Conservation (phyloP, 2,113 vertebrate species). For the Limnothrissa miodon region DNA sequence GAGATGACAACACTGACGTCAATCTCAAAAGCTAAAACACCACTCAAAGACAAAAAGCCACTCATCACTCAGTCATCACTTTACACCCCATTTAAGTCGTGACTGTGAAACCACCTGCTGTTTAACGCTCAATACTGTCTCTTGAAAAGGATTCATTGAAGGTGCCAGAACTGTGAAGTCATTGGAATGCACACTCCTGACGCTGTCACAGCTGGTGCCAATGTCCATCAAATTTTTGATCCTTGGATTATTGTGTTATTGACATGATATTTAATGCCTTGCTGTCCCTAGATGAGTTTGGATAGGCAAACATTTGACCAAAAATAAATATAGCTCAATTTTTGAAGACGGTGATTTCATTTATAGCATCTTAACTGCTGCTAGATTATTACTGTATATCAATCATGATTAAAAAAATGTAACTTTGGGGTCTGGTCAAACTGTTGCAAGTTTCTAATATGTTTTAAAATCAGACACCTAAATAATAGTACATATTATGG, state of each 20-base stretch:
- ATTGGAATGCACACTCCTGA: not conserved
- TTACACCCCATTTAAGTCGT: not conserved
- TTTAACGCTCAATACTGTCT: not conserved
- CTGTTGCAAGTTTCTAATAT: too few relatives aligned
- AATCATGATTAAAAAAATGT: not conserved
- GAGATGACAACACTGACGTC: not conserved
- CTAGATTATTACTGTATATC: not conserved
- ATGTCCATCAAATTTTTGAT: not conserved
- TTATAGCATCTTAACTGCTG: not conserved
- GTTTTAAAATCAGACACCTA: not conserved
- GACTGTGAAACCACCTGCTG: not conserved
- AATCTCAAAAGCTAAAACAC: not conserved
- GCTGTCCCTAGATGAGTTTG: not conserved
- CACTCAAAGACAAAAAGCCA: not conserved
- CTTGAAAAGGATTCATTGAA: not conserved
- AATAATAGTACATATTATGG: not conserved
- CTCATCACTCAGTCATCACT: too few relatives aligned
- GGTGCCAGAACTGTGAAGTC: not conserved
- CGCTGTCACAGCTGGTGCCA: not conserved
- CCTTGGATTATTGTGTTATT: not conserved
- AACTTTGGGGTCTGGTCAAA: not conserved
- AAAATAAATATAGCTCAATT: not conserved
- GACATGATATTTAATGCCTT: not conserved
- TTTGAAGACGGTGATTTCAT: not conserved
- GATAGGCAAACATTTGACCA: not conserved